A percentile compares a stretch with the other conserved stretches of the same genome.
phyloP scores from a whole-genome alignment of 2,113 vertebrate species.

The Sebastes fasciatus region DNA sequence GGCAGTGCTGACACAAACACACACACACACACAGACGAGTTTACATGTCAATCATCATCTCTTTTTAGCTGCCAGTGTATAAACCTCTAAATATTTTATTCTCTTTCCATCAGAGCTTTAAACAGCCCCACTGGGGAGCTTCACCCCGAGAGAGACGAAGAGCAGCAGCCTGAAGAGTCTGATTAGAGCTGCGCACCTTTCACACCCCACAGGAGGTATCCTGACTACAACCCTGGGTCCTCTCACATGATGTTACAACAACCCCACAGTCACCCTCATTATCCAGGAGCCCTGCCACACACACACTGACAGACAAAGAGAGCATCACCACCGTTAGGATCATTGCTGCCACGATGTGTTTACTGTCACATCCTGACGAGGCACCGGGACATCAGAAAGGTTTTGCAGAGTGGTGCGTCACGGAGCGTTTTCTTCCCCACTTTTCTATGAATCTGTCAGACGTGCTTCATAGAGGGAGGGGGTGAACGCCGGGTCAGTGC shows the following conservation, averaged over 20 bases:
- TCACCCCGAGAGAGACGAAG: neutral
- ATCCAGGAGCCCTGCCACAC: slow-evolving; percentile 38
- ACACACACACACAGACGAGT: neutral
- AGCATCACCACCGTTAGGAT: neutral
- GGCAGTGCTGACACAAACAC: slow-evolving; percentile 41
- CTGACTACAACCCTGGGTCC: slow-evolving; percentile 11
- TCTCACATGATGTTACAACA: slow-evolving; percentile 41
- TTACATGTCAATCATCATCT: slow-evolving; percentile 34
- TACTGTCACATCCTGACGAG: slow-evolving; percentile 41
- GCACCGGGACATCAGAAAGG: slow-evolving; percentile 8
- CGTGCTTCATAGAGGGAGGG: neutral
- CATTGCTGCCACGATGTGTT: slow-evolving; percentile 19
- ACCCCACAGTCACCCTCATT: slow-evolving; percentile 66
- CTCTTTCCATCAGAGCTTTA: slow-evolving; percentile 36
- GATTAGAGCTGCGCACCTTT: slow-evolving; percentile 36
- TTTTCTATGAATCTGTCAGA: slow-evolving; percentile 7
- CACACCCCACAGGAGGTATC: slow-evolving; percentile 27
- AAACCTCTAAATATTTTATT: slow-evolving; percentile 57
- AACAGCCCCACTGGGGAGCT: slow-evolving; percentile 8
- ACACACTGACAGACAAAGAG: neutral
- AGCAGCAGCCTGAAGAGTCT: slow-evolving; percentile 10
- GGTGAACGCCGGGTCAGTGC: slow-evolving; percentile 33
- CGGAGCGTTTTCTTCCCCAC: neutral
- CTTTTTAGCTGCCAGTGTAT: slow-evolving; percentile 20
- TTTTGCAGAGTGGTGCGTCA: slow-evolving; percentile 9